A percentile compares a stretch with the other conserved stretches of the same genome.
Evolutionary conservation across 2,888 invertebrate species (phyloP).

Genomic region (Ectemnius cavifrons): DNA sequence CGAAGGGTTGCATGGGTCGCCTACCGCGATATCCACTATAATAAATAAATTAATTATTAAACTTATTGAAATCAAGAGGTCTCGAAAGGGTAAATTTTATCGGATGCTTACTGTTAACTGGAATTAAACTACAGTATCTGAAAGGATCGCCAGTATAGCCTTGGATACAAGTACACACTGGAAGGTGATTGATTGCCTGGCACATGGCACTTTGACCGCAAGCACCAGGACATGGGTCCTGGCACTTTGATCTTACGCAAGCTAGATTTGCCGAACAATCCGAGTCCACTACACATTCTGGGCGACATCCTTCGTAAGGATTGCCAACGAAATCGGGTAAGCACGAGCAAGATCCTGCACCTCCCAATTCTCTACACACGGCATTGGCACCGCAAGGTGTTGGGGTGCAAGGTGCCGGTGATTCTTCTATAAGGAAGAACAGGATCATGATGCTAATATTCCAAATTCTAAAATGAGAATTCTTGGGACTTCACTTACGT

Average conservation of each 20-base stretch:
- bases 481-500: conserved; percentile 72
- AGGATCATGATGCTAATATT: conserved; percentile 81
- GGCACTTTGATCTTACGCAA: conserved; percentile 79
- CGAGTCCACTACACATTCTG: conserved; percentile 78
- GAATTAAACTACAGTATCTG: conserved; percentile 80
- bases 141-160: conserved; percentile 85
- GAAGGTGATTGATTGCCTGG: conserved; percentile 87
- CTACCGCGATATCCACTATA: conserved; percentile 36
- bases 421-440: conserved; percentile 43
- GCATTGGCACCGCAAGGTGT: conserved; percentile 89
- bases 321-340: conserved; percentile 85
- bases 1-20: conserved; percentile 76
- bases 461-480: background rate
- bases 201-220: conserved; percentile 83
- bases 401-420: conserved; percentile 82
- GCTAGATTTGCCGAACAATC: conserved; percentile 78
- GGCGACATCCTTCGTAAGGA: conserved; percentile 81
- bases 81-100: background rate
- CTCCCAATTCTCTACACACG: conserved; percentile 84
- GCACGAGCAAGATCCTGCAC: conserved; percentile 88
- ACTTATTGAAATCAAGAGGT: background rate
- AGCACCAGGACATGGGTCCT: conserved; percentile 79
- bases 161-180: conserved; percentile 85
- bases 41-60: conserved; percentile 4
- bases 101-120: conserved; percentile 72